Percentiles rank a stretch among this genome's conserved stretches.
Conservation (phyloP, 2,113 vertebrate species). For the Leptobrachium leishanense region DNA sequence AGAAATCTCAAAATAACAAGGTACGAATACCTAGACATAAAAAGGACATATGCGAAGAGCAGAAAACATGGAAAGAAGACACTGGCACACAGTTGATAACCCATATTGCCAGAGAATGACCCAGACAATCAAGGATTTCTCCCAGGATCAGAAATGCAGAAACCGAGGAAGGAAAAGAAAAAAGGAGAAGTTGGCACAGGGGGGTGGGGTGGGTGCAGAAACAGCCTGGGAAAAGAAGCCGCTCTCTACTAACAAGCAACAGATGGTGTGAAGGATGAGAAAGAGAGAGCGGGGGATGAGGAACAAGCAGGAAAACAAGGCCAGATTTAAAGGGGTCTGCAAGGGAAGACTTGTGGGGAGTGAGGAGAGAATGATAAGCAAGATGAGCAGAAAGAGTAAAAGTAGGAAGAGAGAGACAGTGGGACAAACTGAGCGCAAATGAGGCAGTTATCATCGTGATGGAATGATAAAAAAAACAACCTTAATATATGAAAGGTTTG, state of each 20-base stretch:
- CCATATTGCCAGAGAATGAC: background rate
- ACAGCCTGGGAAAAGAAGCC: constrained; percentile 34
- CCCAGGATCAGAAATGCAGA: background rate
- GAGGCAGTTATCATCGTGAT: background rate
- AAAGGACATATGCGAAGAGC: too few species aligned
- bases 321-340: constrained; percentile 36
- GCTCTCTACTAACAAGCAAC: constrained; percentile 39
- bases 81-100: too few species aligned
- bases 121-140: background rate
- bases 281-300: constrained; percentile 31
- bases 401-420: background rate
- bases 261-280: constrained; percentile 42
- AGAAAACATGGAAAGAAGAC: too few species aligned
- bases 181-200: constrained; percentile 15
- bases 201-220: constrained; percentile 3
- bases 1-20: too few species aligned
- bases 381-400: background rate
- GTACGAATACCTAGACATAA: too few species aligned
- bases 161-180: background rate
- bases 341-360: background rate
- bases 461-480: background rate
- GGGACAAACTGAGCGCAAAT: background rate
- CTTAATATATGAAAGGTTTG: background rate
- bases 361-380: background rate
- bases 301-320: constrained; percentile 44